These are phyloP conservation scores for Nymphicus hollandicus DNA, from an alignment of 2,113 vertebrate genomes.

Conservation along the genomic window DNA sequence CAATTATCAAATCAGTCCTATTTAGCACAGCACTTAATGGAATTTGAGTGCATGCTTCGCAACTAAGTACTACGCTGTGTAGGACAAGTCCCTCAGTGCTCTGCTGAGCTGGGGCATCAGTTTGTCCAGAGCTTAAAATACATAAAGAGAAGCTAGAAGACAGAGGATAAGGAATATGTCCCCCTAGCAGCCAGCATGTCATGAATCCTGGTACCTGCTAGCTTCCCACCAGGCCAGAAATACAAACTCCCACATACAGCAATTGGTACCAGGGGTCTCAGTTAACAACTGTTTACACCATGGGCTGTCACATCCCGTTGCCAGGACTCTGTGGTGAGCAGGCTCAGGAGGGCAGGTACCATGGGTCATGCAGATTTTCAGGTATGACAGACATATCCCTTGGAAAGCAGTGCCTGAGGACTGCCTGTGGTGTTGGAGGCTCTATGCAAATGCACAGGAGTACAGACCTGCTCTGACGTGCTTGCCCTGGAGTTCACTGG, in stretches of 20 bases:
- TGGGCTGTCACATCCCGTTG: not conserved
- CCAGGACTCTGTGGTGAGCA: not conserved
- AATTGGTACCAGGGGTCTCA: fast-evolving
- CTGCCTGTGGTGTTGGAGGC: not conserved
- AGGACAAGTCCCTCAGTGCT: not conserved
- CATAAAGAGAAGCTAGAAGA: not conserved
- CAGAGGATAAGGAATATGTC: not conserved
- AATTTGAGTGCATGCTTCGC: not conserved
- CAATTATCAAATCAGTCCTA: not conserved
- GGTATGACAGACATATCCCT: fast-evolving
- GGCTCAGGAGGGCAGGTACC: not conserved
- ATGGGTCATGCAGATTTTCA: fast-evolving
- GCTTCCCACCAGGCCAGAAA: not conserved
- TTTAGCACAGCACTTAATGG: not conserved
- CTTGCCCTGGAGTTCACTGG: not conserved
- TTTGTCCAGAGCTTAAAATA: not conserved
- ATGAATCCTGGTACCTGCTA: not conserved
- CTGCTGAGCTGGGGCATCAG: not conserved
- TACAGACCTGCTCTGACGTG: not conserved
- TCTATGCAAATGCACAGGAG: not conserved
- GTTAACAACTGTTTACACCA: not conserved
- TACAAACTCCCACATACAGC: fast-evolving
- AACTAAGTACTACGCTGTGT: not conserved
- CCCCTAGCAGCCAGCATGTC: not conserved
- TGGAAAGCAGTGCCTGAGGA: not conserved